phyloP scores from a whole-genome alignment of 2,888 invertebrate species.

The Villa cingulata region DNA sequence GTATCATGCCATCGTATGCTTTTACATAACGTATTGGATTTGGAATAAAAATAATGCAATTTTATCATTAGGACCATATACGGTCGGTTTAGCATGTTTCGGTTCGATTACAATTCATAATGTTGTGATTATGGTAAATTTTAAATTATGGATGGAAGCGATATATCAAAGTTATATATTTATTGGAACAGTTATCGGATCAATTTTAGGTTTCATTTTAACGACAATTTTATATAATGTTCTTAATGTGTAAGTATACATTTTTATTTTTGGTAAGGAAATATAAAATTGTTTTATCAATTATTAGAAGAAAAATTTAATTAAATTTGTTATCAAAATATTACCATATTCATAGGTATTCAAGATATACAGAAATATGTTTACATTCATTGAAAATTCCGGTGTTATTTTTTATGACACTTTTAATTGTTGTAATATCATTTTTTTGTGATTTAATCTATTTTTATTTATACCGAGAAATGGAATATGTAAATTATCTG shows the following conservation, averaged over 20 bases:
- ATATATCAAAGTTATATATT: constrained; percentile 44
- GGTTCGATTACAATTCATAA: constrained; percentile 47
- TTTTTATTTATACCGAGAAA: background rate
- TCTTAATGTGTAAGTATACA: constrained; percentile 43
- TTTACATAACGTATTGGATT: constrained; percentile 39
- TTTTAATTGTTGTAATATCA: background rate
- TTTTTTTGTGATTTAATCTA: background rate
- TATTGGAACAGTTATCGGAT: constrained; percentile 39
- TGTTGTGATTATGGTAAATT: constrained; percentile 43
- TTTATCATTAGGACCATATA: constrained; percentile 38
- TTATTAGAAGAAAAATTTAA: background rate
- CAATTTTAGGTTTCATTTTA: constrained; percentile 42
- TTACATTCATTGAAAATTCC: background rate
- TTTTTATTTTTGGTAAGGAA: background rate
- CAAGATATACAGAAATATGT: background rate
- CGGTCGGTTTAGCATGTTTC: constrained; percentile 42
- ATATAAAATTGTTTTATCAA: background rate
- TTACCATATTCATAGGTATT: background rate
- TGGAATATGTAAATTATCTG: too few species aligned
- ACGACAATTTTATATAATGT: constrained; percentile 45
- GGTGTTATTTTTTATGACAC: background rate
- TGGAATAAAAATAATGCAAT: constrained; percentile 39
- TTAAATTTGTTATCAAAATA: too few species aligned
- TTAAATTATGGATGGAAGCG: constrained; percentile 49
- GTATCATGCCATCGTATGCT: constrained; percentile 53